These are phyloP conservation scores for Margarornis squamiger DNA, from an alignment of 2,797 vertebrate genomes.

Conservation along the genomic window DNA sequence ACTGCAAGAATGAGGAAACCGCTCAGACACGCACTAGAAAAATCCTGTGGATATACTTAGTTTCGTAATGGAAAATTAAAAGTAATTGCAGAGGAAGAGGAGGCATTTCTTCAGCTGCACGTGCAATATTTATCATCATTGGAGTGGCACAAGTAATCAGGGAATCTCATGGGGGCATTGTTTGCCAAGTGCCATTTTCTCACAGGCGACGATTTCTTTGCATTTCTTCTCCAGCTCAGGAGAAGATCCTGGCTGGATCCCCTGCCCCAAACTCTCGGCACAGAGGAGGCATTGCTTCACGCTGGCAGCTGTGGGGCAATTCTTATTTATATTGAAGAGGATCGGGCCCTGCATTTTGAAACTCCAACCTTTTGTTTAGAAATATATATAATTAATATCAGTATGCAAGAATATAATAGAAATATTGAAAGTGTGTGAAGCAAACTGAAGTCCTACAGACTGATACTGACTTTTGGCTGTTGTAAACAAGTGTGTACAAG, in stretches of 20 bases:
- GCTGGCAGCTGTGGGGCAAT: neutral
- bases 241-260: neutral
- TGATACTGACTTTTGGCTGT: neutral
- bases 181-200: conserved; percentile 49
- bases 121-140: conserved; percentile 16
- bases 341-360: conserved; percentile 22
- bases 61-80: conserved; percentile 37
- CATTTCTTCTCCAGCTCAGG: neutral
- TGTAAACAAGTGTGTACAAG: neutral
- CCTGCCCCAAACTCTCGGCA: neutral
- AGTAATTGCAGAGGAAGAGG: conserved; percentile 31
- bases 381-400: neutral
- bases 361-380: neutral
- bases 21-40: neutral
- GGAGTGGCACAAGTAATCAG: conserved; percentile 32
- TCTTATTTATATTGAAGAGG: neutral
- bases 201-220: neutral
- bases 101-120: conserved; percentile 6
- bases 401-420: neutral
- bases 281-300: neutral
- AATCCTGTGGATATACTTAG: conserved; percentile 6
- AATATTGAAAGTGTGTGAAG: neutral
- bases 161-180: neutral
- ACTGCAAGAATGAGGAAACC: conserved; percentile 23
- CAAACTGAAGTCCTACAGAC: neutral